Evolutionary conservation across 2,888 invertebrate species (phyloP), one percentile per base, ranked within the genome.

Genomic region (Globia sparganii): DNA sequence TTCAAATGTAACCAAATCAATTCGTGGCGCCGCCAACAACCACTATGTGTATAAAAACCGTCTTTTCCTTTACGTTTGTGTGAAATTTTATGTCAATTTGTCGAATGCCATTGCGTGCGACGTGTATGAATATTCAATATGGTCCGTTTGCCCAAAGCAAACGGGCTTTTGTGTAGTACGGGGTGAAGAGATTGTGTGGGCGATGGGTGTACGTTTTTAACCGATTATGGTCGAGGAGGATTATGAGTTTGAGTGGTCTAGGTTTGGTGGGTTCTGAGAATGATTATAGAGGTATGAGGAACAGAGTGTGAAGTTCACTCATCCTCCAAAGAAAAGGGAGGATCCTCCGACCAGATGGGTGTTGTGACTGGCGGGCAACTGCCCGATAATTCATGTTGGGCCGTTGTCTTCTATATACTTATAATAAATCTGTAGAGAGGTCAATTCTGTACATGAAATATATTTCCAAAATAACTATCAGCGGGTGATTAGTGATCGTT

Each of bases 1-100:
- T 94, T 94, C 87, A 92, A 93, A 94, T 94, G 88, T 93, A 92
- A 89, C 90, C 92, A 92, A 93, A 93, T 91, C 86, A 89, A 93
- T 92, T 88, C 92, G 70, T 64, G 77, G 83, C 90, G 92, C 93
- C 91, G 91, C 90, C 87, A 89, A 81, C 86, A 75, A 78, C 81
- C 87, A 77, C 80, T 74, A 71, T 89, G 88, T 90, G 88, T 90
- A 90, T 90, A 91, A 90, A 91, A 91, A 90, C 80, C 83, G 69
- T 86, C 79, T 88, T 87, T 90, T 86, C 81, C 84, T 89, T 28
- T 84, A 69, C 94, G 94, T 95, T 96, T 96, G 96, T 95, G 96
- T 96, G 96, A 96, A 96, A 96, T 94, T 94, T 94, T 93, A 93
- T 94, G 95, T 93, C 94, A 95, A 94, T 94, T 95, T 95, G 94